These are phyloP conservation scores for Pangasius djambal DNA, from an alignment of 2,797 vertebrate species.

Conservation along the genomic window DNA sequence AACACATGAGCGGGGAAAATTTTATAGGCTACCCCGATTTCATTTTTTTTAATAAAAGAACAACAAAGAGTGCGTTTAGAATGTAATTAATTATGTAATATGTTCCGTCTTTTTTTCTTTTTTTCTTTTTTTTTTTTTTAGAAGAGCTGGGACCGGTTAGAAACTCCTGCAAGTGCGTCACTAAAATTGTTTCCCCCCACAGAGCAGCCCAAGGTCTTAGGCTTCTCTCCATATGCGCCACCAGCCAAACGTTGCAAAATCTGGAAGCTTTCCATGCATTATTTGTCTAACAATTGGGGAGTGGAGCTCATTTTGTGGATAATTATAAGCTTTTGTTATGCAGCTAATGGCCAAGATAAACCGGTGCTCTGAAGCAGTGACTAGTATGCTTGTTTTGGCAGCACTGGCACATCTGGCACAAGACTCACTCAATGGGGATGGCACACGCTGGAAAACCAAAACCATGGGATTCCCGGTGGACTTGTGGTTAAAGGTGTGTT, in stretches of 20 bases:
- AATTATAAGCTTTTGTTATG: constrained; percentile 76
- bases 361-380: constrained; percentile 71
- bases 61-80: constrained; percentile 59
- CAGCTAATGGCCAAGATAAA: constrained; percentile 74
- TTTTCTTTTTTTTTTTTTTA: constrained; percentile 17
- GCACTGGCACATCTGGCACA: constrained; percentile 40
- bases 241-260: constrained; percentile 61
- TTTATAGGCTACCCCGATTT: constrained; percentile 49
- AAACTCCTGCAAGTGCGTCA: constrained; percentile 38
- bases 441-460: constrained; percentile 45
- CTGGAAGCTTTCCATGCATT: constrained; percentile 76
- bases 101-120: constrained; percentile 58
- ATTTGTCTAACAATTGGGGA: constrained; percentile 77
- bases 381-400: constrained; percentile 73
- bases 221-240: constrained; percentile 50
- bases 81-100: constrained; percentile 61
- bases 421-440: constrained; percentile 38
- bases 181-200: constrained; percentile 20
- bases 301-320: constrained; percentile 75
- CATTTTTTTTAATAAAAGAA: constrained; percentile 16
- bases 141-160: constrained; percentile 38
- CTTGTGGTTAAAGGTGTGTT: constrained; percentile 3
- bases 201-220: constrained; percentile 35
- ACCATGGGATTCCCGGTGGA: constrained; percentile 28
- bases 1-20: constrained; percentile 51